phyloP scores from a whole-genome alignment of 1,140 invertebrate genomes.

The Conus ventricosus region DNA sequence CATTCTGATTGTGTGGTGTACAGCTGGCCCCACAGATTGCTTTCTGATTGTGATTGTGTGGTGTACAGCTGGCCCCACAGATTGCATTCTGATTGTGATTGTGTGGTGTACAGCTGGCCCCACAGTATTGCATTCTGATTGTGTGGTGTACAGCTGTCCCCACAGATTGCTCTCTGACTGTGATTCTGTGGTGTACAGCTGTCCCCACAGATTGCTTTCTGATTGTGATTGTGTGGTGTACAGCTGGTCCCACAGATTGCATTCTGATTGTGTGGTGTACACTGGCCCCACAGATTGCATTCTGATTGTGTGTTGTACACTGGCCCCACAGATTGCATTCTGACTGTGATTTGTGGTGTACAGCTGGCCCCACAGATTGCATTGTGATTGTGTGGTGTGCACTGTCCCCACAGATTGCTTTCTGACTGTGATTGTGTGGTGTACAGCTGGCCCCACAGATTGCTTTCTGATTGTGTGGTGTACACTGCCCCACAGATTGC shows the following conservation, averaged over 20 bases:
- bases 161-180: too few species aligned
- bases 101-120: constrained; percentile 73
- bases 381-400: too few species aligned
- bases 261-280: background rate
- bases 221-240: too few species aligned
- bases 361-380: constrained; percentile 89
- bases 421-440: background rate
- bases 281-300: constrained; percentile 94
- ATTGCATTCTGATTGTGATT: too few species aligned
- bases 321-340: too few species aligned
- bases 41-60: too few species aligned
- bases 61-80: too few species aligned
- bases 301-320: too few species aligned
- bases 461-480: constrained; percentile 76
- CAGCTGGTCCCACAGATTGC: too few species aligned
- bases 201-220: constrained; percentile 91
- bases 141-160: too few species aligned
- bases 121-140: constrained; percentile 99
- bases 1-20: background rate
- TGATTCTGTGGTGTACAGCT: constrained; percentile 69
- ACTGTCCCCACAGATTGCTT: too few species aligned
- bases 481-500: constrained; percentile 88
- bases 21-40: constrained; percentile 89
- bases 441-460: constrained; percentile 84
- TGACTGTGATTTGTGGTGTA: background rate